These are phyloP conservation scores for Stenopsyche tienmushanensis DNA, from an alignment of 1,140 invertebrate species.

Conservation along the genomic window DNA sequence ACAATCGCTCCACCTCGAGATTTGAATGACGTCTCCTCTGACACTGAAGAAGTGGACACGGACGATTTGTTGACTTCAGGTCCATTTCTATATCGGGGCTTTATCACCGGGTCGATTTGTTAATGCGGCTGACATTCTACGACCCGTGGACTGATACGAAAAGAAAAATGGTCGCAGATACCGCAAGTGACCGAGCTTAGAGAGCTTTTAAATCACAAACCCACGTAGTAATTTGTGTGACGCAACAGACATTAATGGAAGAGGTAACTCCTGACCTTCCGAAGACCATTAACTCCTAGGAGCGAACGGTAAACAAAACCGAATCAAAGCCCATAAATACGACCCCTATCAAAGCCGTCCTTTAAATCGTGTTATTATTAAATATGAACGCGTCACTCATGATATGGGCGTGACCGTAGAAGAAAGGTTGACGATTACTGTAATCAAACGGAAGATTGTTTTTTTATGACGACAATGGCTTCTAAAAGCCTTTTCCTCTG, in stretches of 20 bases:
- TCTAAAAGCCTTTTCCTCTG: no score
- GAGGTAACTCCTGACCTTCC: not conserved
- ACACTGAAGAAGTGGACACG: not conserved
- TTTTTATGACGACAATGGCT: no score
- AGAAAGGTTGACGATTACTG: not conserved
- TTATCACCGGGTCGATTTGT: not conserved
- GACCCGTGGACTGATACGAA: no score
- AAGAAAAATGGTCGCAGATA: not conserved
- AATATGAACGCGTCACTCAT: not conserved
- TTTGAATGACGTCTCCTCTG: no score
- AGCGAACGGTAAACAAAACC: not conserved
- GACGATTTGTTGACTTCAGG: not conserved
- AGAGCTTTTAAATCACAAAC: conserved; percentile 5
- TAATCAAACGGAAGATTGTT: no score
- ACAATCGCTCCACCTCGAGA: no score
- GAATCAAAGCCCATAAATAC: not conserved
- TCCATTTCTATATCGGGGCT: not conserved
- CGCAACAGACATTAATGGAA: not conserved
- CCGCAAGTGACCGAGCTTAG: not conserved
- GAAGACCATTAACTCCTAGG: not conserved
- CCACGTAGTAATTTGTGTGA: not conserved
- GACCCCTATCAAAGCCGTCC: not conserved
- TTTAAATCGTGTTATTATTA: not conserved
- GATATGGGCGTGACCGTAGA: not conserved
- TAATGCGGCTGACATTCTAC: not conserved